Base-by-base conservation (phyloP, 2,113 vertebrate genomes). In the Polypterus senegalus region DNA sequence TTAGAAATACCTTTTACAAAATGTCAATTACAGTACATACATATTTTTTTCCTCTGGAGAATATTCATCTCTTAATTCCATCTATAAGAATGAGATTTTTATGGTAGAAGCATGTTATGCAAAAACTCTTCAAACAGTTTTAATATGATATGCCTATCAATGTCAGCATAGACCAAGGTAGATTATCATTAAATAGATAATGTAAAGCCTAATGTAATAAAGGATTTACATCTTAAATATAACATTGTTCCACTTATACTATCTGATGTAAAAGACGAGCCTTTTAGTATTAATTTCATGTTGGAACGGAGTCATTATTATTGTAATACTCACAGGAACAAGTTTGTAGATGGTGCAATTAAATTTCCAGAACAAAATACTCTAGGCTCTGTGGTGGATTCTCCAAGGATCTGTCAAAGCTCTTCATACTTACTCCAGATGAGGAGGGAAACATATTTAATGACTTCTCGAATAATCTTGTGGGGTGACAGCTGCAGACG, bases 311-410 rank as follows among this genome's bases (percentile, higher is more conserved):
- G 68, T 80, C 71, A 78, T 83, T 83, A 80, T 81, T 63, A 76
- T 75, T 79, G 73, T 75, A 79, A 83, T 82, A 66, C 79, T 78
- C 80, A 66, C 56, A 82, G 80, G 84, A 80, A 73, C 74, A 70
- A 65, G 73, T 74, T 76, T 79, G 74, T 77, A 78, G 77, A 82
- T 76, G 73, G 70, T 55, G 73, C 80, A 86, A 86, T 86, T 84
- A 82, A 77, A 83, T 83, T 77, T 83, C 72, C 69, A 61, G 69
- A 78, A 79, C 73, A 83, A 75, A 82, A 81, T 71, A 71, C 74
- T 76, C 69, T 77, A 68, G 70, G 74, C 69, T 70, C 55, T 46
- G 69, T 66, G 63, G 68, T 67, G 61, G 59, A 49, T 10, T 79
- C 76, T 81, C 80, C 9, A 47, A 70, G 79, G 76, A 65, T 58